Evolutionary conservation across 2,113 vertebrate genomes (phyloP).

Genomic region (Atlantisia rogersi): DNA sequence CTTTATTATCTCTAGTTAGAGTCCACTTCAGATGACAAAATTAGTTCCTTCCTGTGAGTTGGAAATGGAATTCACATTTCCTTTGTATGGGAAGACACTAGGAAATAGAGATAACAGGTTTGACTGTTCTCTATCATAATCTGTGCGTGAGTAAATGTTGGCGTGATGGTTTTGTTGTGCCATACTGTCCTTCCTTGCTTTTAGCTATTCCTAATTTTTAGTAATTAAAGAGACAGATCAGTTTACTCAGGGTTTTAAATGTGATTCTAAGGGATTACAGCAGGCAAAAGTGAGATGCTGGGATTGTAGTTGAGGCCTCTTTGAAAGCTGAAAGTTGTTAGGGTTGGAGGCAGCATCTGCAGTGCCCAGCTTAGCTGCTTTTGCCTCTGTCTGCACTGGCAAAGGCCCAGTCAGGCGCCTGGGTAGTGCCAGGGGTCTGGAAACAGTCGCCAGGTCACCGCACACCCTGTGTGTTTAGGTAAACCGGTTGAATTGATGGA

Average conservation of each 20-base stretch:
- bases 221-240: background rate
- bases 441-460: accelerated
- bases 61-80: background rate
- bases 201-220: background rate
- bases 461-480: accelerated
- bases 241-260: background rate
- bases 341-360: background rate
- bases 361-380: background rate
- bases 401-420: accelerated
- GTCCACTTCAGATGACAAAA: background rate
- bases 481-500: background rate
- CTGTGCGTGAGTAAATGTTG: accelerated
- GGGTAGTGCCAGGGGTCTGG: too few relatives aligned
- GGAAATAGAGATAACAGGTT: background rate
- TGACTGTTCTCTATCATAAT: background rate
- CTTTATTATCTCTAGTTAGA: background rate
- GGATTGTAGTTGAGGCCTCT: background rate
- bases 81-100: background rate
- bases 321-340: background rate
- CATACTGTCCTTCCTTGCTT: background rate
- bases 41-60: background rate
- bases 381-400: background rate
- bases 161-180: background rate
- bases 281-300: background rate
- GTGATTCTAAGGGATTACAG: background rate